A percentile compares a stretch with the other conserved stretches of the same genome.
Conservation (phyloP, 2,888 invertebrate genomes). For the Cerastis rubricosa region DNA sequence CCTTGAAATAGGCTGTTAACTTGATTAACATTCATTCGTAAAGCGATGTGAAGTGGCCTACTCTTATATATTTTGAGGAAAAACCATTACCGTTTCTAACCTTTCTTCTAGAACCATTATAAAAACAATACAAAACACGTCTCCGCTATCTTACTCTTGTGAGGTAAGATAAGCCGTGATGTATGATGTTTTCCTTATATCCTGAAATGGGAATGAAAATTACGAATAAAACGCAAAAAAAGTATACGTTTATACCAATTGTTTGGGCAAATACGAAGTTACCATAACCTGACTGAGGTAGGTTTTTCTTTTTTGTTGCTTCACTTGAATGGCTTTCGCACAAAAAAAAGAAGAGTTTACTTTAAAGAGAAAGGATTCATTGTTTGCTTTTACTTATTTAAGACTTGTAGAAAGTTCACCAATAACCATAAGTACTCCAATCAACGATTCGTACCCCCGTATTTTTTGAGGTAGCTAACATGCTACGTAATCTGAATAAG, state of each 20-base stretch:
- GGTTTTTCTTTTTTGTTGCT: background rate
- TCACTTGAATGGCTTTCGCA: background rate
- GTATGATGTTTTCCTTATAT: conserved; percentile 52
- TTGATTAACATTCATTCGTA: background rate
- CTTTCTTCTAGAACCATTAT: conserved; percentile 49
- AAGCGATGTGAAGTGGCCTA: background rate
- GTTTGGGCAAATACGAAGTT: background rate
- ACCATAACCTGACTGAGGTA: background rate
- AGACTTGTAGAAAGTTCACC: too few species aligned
- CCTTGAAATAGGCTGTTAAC: background rate
- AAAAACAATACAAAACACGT: conserved; percentile 54
- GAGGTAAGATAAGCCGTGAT: conserved; percentile 56
- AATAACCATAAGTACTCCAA: too few species aligned
- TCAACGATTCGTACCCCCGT: background rate
- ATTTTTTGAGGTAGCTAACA: background rate
- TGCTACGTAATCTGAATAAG: conserved; percentile 8
- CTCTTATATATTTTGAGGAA: conserved; percentile 1
- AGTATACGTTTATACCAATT: background rate
- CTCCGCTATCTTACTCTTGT: conserved; percentile 40
- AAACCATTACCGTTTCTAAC: conserved; percentile 24
- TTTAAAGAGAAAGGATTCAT: background rate
- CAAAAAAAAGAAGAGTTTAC: background rate
- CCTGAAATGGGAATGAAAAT: conserved; percentile 37
- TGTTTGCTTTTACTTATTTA: background rate
- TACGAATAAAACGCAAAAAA: background rate